Evolutionary conservation across 2,113 vertebrate species (phyloP), one percentile per base, ranked within the genome.

Genomic region (Mirza zaza): DNA sequence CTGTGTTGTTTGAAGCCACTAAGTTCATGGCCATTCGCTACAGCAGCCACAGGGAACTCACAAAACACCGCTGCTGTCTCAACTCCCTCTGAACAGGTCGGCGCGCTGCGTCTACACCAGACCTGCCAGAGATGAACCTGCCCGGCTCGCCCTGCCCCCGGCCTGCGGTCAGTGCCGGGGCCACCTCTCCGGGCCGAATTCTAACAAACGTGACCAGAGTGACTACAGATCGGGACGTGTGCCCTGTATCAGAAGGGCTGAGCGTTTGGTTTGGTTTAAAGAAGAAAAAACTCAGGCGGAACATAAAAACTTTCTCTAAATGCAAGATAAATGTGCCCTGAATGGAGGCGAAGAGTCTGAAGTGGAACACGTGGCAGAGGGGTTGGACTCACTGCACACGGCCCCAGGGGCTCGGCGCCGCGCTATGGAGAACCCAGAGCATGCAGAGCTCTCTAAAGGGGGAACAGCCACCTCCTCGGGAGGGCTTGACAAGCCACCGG

Each of bases 111-210:
- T 25, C 21, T 25, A 39, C 36, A 42, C 20, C 39, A 71, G 70
- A 42, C 70, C 36, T 39, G 68, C 8, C 10, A 0, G 68, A 12
- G 68, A 71, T 20, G 36, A 10, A 23, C 68, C 59, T 3, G 36
- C 68, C 23, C 13, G 0, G 71, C 39, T 29, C 25, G 7, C 27
- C 57, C 25, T 42, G 4, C 29, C 25, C 29, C 25, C 55, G 42
- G 10, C n/a, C 14, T 18, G 13, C 8, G 4, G 25, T 59, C 63
- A 39, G 50, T 8, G 65, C 20, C 18, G 25, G 52, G 4, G 13
- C 6, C 52, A 39, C 15, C 1, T 25, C 4, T 1, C 27, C 11
- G 63, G 25, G 25, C 8, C 0, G 8, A 34, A 34, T 14, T 6
- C 18, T 59, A 29, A 59, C 20, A 18, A 57, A 67, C 21, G 2